Conservation (phyloP, 2,113 vertebrate species). For the Syngnathus floridae region DNA sequence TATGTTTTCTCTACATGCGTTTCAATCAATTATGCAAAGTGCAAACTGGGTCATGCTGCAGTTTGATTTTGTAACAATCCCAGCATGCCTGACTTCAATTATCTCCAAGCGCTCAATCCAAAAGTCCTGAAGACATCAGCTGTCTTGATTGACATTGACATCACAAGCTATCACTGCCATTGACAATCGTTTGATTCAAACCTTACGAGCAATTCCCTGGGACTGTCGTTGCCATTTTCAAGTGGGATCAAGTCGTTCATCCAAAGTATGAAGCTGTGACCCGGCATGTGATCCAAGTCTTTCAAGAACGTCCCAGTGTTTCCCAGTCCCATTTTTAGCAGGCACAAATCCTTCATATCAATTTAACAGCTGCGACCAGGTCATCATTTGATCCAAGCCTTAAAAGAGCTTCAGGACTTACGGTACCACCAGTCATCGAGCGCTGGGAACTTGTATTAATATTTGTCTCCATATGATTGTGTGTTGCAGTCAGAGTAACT, state of each 20-base stretch:
- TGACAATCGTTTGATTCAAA: neutral
- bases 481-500: too few relatives aligned
- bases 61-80: neutral
- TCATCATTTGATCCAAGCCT: too few relatives aligned
- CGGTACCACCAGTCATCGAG: too few relatives aligned
- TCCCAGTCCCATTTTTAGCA: too few relatives aligned
- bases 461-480: too few relatives aligned
- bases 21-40: neutral
- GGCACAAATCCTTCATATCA: too few relatives aligned
- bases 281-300: too few relatives aligned
- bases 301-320: too few relatives aligned
- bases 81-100: neutral
- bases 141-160: neutral
- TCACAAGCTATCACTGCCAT: neutral
- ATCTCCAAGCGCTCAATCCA: neutral
- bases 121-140: neutral
- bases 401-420: too few relatives aligned
- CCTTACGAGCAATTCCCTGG: neutral
- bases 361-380: too few relatives aligned
- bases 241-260: neutral
- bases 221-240: neutral
- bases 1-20: neutral
- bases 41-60: neutral
- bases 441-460: too few relatives aligned
- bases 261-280: neutral